Conservation (phyloP, 53 echinoderm and acorn worm species). For the Zoroaster sp. region DNA sequence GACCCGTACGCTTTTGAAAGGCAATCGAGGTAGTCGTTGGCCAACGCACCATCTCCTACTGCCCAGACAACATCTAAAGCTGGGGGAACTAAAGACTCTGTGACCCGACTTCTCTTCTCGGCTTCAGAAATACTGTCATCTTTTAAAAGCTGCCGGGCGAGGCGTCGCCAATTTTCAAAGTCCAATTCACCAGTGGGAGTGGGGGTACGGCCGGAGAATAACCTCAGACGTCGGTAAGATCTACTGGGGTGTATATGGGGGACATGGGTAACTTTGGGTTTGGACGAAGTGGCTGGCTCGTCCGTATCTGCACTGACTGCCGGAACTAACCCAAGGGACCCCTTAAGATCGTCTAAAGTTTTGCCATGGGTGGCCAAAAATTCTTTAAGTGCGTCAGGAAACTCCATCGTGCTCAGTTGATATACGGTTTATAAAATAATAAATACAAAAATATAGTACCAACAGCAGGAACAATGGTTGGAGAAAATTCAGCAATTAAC, state of each 20-base stretch:
- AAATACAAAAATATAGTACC: no score
- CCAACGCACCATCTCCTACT: not conserved
- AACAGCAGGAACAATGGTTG: no score
- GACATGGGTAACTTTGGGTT: not conserved
- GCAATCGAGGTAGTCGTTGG: conserved; percentile 37
- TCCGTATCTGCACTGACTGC: not conserved
- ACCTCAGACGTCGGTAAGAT: conserved; percentile 25
- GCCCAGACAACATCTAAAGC: conserved; percentile 9
- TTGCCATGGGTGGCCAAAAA: not conserved
- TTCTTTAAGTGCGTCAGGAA: not conserved
- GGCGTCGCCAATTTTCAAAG: conserved; percentile 42
- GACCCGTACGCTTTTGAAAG: conserved; percentile 59
- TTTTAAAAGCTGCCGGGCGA: conserved; percentile 36
- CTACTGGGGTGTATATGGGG: no score
- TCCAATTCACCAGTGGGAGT: conserved; percentile 46
- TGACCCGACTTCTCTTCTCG: not conserved
- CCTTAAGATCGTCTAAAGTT: not conserved
- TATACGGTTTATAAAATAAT: no score
- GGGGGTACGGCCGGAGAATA: conserved; percentile 62
- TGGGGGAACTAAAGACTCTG: not conserved
- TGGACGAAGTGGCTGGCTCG: not conserved
- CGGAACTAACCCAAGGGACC: not conserved
- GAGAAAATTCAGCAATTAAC: no score
- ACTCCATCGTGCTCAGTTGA: no score
- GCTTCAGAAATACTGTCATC: not conserved